Evolutionary conservation across 2,113 vertebrate species (phyloP).

Genomic region (Eurypyga helias): DNA sequence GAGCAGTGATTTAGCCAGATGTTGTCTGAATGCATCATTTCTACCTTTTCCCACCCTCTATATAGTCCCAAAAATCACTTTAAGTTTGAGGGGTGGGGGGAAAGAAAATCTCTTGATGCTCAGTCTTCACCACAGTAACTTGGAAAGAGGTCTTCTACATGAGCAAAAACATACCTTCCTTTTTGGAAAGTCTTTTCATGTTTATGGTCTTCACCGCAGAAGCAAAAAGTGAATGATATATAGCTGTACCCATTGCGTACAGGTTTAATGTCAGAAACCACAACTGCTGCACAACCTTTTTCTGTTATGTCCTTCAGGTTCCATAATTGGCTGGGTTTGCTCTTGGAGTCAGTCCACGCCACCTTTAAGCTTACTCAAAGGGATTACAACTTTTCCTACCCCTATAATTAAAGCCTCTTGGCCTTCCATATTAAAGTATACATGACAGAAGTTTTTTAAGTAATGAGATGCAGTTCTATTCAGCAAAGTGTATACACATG

Average conservation of each 20-base stretch:
- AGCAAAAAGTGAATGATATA: background rate
- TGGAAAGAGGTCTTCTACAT: background rate
- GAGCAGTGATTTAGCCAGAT: background rate
- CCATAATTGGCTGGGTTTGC: background rate
- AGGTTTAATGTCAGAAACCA: background rate
- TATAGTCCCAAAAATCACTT: background rate
- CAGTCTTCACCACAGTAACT: background rate
- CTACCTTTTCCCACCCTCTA: background rate
- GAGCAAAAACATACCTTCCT: background rate
- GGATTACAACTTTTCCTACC: background rate
- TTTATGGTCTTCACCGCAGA: background rate
- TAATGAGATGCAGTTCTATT: background rate
- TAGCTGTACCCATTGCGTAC: background rate
- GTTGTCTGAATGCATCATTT: background rate
- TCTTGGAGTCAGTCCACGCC: background rate
- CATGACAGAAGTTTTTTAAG: background rate
- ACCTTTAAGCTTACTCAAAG: background rate
- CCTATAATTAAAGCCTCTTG: background rate
- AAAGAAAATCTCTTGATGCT: background rate
- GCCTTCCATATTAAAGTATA: background rate
- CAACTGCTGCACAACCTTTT: background rate
- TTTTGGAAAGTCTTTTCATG: background rate
- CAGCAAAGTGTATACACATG: background rate
- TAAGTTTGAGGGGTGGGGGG: background rate
- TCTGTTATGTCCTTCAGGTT: background rate